Percentiles rank a stretch among this genome's conserved stretches.
Conservation (phyloP, 2,113 vertebrate species). For the Phyllostomus hastatus region DNA sequence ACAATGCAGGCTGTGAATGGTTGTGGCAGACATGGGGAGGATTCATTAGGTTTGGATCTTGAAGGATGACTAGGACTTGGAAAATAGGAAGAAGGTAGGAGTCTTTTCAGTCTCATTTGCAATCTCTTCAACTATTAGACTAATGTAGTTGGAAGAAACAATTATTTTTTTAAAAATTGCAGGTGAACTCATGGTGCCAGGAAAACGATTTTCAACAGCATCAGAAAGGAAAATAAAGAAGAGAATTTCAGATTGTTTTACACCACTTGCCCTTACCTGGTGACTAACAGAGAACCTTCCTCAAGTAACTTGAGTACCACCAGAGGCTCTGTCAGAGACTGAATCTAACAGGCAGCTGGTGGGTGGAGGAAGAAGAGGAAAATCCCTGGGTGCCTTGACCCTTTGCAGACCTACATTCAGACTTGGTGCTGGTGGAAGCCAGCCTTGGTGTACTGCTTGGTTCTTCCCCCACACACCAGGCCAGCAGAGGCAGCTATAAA, state of each 20-base stretch:
- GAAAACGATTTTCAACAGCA: background rate
- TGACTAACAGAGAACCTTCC: too few species aligned
- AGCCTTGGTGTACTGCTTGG: too few species aligned
- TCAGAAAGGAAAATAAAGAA: background rate
- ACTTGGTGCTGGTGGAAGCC: too few species aligned
- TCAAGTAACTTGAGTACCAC: too few species aligned
- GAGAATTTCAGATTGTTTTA: background rate
- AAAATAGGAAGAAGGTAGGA: background rate
- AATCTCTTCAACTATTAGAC: background rate
- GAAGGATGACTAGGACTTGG: background rate
- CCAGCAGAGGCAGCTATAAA: too few species aligned
- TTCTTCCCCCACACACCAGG: too few species aligned
- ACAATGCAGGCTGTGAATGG: background rate
- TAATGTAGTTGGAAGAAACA: background rate
- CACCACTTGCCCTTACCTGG: too few species aligned
- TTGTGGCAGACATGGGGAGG: background rate
- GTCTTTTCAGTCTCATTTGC: background rate
- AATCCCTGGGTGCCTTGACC: too few species aligned
- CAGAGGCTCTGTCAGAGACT: too few species aligned
- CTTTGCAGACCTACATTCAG: too few species aligned
- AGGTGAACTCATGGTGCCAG: background rate
- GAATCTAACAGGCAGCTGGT: too few species aligned
- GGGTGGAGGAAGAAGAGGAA: too few species aligned
- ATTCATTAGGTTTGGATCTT: background rate
- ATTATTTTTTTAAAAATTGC: background rate